Base-by-base conservation (phyloP, 2,888 invertebrate species). In the Dryomyza anilis region DNA sequence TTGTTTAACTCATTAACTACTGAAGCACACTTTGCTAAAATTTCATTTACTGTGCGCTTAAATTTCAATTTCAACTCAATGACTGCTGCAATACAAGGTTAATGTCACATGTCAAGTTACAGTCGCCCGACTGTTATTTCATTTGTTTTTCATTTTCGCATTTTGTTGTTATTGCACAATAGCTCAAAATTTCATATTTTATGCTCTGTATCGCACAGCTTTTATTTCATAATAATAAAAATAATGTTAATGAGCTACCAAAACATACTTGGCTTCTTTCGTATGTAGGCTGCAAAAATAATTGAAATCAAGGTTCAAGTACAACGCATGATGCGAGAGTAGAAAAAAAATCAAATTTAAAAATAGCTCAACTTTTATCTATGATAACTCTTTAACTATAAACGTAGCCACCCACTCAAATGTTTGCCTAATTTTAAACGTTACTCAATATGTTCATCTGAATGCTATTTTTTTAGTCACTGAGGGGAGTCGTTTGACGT, bases 251-350 rank as follows among this genome's bases (percentile, higher is more conserved):
- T n/a, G n/a, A n/a, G n/a, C n/a, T n/a, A n/a, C n/a, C n/a, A n/a
- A n/a, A n/a, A n/a, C 19, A 7, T 16, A 16, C 16, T 43, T 43
- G 43, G n/a, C 6, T 43, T n/a, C 19, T 43, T n/a, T 6, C 19
- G 43, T 43, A 50, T 25, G 50, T 50, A 25, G 50, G 50, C 50
- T 25, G 50, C 19, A 50, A 25, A 50, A 50, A 50, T 39, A 50
- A 27, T 27, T 25, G 25, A 21, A 50, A 12, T 50, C 50, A 50
- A 50, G 50, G 50, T 50, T 50, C 50, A 50, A 50, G 50, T 50
- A 7, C 50, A 27, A 25, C 27, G 3, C 50, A 43, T 7, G 50
- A 27, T 50, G n/a, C n/a, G 27, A 50, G 25, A 25, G n/a, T 16
- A 50, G 25, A 25, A 50, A 50, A 50, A 25, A 25, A 50, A 50